phyloP scores from a whole-genome alignment of 2,797 vertebrate genomes.

The Craterocephalus amniculus region DNA sequence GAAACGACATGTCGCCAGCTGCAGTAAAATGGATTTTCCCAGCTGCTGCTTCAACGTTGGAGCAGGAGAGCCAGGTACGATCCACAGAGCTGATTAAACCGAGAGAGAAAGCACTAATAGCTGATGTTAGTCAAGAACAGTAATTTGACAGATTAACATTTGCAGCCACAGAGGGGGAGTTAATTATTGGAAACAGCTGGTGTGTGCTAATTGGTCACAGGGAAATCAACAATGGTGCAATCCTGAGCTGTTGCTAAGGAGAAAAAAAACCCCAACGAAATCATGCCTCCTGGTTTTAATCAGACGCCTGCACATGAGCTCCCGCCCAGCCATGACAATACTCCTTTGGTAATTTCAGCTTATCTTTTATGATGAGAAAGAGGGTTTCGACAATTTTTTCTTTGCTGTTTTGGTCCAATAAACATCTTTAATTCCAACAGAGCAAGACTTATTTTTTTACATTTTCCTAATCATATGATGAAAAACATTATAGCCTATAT shows the following conservation, averaged over 20 bases:
- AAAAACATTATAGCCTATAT: too few species aligned
- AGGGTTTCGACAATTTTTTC: too few species aligned
- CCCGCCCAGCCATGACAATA: neutral
- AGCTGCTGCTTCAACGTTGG: neutral
- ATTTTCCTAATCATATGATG: too few species aligned
- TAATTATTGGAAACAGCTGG: slow-evolving; percentile 41
- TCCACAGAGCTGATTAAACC: neutral
- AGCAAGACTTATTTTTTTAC: neutral
- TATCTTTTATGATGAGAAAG: slow-evolving; percentile 2
- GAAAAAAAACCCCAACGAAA: neutral
- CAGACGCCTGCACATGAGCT: neutral
- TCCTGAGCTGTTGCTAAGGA: slow-evolving; percentile 43
- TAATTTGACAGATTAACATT: slow-evolving; percentile 28
- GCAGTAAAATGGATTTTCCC: neutral
- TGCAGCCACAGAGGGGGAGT: slow-evolving; percentile 24
- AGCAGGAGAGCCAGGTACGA: slow-evolving; percentile 16
- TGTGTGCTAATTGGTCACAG: slow-evolving; percentile 33
- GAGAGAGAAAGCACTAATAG: neutral
- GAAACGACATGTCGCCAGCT: neutral
- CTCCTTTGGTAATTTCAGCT: neutral
- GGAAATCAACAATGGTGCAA: slow-evolving; percentile 34
- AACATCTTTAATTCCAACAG: neutral
- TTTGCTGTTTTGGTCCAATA: neutral
- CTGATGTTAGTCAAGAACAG: slow-evolving; percentile 27
- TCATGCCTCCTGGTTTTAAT: slow-evolving; percentile 33